Conservation (phyloP, 2,113 vertebrate genomes). For the Eudyptes chrysolophus region DNA sequence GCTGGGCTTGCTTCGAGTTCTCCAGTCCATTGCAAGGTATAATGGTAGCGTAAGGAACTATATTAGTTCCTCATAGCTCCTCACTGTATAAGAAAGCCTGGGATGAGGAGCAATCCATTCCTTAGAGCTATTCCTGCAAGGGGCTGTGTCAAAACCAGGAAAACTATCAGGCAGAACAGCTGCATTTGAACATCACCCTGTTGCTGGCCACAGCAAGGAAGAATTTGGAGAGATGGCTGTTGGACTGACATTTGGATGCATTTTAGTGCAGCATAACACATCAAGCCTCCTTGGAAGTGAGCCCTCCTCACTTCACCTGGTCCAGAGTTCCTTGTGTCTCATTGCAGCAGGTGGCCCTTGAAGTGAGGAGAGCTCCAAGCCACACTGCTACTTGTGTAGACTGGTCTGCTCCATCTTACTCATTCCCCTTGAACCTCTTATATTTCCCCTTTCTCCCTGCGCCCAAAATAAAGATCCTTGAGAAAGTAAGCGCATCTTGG, state of each 20-base stretch:
- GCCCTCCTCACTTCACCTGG: background rate
- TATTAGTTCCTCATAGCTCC: background rate
- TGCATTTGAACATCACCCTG: background rate
- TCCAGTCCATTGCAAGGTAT: background rate
- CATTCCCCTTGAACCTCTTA: background rate
- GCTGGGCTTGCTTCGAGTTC: background rate
- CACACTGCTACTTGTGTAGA: background rate
- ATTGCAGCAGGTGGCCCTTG: background rate
- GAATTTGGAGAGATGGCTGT: background rate
- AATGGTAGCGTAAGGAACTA: background rate
- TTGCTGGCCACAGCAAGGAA: background rate
- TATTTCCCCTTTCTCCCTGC: background rate
- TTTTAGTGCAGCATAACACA: background rate
- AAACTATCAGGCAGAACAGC: background rate
- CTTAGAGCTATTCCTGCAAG: background rate
- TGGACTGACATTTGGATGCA: background rate
- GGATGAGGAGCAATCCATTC: background rate
- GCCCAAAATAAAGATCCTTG: background rate
- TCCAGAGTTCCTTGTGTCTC: background rate
- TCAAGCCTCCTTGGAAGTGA: background rate
- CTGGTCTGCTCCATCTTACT: background rate
- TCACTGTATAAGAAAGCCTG: background rate
- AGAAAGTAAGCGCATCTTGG: background rate
- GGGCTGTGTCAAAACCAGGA: background rate
- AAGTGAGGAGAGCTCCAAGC: background rate